Evolutionary conservation across 2,888 invertebrate species (phyloP).

Genomic region (Craniophora ligustri): DNA sequence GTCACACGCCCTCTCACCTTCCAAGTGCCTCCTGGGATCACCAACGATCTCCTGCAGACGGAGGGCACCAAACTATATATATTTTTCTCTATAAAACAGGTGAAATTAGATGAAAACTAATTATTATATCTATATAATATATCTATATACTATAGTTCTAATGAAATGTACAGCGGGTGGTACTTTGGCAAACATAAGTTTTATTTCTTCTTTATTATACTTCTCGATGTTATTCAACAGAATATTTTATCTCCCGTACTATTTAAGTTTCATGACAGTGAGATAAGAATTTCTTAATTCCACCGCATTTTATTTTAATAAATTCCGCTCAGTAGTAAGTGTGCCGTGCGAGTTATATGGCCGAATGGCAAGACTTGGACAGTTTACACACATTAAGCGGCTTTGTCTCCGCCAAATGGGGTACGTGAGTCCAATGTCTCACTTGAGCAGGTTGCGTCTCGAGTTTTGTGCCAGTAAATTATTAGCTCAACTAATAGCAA

Average conservation of each 20-base stretch:
- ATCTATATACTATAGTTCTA: too few species aligned
- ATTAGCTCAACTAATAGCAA: conserved; percentile 40
- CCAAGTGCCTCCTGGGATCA: conserved; percentile 59
- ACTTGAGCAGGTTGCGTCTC: conserved; percentile 58
- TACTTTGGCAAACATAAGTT: too few species aligned
- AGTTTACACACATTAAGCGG: conserved; percentile 78
- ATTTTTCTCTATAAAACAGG: conserved; percentile 13
- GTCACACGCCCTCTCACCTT: conserved; percentile 71
- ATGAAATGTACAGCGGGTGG: too few species aligned
- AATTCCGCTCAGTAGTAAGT: conserved; percentile 20
- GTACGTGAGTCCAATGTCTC: conserved; percentile 79
- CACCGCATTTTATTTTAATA: conserved; percentile 21
- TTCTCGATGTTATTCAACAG: too few species aligned
- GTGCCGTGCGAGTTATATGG: conserved; percentile 55
- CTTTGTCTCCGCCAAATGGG: conserved; percentile 77
- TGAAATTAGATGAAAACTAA: conserved; percentile 13
- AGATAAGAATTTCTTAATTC: not conserved
- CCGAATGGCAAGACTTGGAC: conserved; percentile 79
- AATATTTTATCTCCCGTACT: not conserved
- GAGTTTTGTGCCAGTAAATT: conserved; percentile 43
- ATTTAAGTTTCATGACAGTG: not conserved
- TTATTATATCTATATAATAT: too few species aligned
- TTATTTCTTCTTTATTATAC: not conserved
- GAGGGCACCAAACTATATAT: conserved; percentile 53
- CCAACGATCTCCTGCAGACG: conserved; percentile 39